Evolutionary conservation across 1,140 invertebrate genomes (phyloP), one percentile per base, ranked within the genome.

Genomic region (Drosophila sulfurigaster): DNA sequence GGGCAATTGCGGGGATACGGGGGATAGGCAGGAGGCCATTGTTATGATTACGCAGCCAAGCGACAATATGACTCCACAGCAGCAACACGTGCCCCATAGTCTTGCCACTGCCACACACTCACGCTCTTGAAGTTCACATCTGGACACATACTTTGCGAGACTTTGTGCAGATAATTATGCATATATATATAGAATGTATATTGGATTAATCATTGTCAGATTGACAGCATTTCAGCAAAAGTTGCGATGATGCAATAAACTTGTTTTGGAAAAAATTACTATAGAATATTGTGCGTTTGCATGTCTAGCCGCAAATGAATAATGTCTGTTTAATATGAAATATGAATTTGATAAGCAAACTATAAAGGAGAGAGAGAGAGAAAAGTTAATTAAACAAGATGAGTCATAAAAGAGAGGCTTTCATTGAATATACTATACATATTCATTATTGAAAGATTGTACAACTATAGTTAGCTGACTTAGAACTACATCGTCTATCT

Each of bases 211-310:
- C 13, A 15, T 62, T 0, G 28, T 32, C 16, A 38, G 38, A 45
- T 65, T 28, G 54, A n/a, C 35, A 57, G 35, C 30, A 20, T 57
- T 57, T 41, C 28, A 32, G 28, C 30, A 32, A 30, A 35, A 15
- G 28, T 32, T 7, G 56, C 15, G 71, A 74, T 74, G 71, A 74
- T 74, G 71, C 71, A 54, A 74, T 57, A 25, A 49, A 69, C 49
- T 54, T 52, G 48, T 46, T 48, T 49, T 63, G 46, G 11, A 32
- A 35, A 49, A 28, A 58, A 59, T 28, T 48, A 20, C 5, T 25
- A 48, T 2, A 16, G 4, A 35, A 49, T 11, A 35, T 13, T 43
- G 11, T 20, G 46, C 1, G 16, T 25, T 3, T 43, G 41, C 4
- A 43, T 43, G 0, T 43, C 41, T 13, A 13, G 5, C 41, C 41